Conservation (phyloP, 2,797 vertebrate genomes). For the Muscicapa comitata region DNA sequence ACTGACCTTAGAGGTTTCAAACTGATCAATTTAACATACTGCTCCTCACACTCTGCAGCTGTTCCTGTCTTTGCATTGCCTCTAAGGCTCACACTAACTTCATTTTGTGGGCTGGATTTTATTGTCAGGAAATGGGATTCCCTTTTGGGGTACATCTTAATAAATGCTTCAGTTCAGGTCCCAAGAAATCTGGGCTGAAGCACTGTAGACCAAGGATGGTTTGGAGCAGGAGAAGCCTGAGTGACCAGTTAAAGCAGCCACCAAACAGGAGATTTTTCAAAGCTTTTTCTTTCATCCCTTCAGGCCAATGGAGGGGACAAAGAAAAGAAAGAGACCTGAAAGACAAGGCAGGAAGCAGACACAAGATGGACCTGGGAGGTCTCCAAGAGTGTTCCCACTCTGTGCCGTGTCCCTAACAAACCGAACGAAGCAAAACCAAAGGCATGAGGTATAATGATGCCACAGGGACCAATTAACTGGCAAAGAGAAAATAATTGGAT, state of each 20-base stretch:
- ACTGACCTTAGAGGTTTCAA: background rate
- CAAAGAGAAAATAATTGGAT: background rate
- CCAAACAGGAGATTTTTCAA: background rate
- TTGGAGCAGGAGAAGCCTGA: background rate
- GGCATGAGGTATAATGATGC: fast-evolving
- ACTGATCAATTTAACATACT: background rate
- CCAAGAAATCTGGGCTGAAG: background rate
- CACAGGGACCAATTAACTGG: background rate
- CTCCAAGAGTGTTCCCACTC: background rate
- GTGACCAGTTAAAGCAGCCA: background rate
- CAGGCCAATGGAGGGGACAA: background rate
- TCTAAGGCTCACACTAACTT: background rate
- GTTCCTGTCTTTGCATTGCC: background rate
- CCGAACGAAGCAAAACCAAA: background rate
- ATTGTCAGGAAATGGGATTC: background rate
- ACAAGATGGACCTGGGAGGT: background rate
- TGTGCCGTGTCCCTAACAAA: background rate
- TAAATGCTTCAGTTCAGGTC: background rate
- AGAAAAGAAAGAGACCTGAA: background rate
- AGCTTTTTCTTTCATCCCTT: background rate
- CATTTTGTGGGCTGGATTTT: background rate
- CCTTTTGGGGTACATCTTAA: background rate
- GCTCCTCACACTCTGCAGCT: background rate
- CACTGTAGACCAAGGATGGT: background rate
- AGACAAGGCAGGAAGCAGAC: background rate